Evolutionary conservation across 2,797 vertebrate species (phyloP), one percentile per base, ranked within the genome.

Genomic region (Argyrosomus regius): DNA sequence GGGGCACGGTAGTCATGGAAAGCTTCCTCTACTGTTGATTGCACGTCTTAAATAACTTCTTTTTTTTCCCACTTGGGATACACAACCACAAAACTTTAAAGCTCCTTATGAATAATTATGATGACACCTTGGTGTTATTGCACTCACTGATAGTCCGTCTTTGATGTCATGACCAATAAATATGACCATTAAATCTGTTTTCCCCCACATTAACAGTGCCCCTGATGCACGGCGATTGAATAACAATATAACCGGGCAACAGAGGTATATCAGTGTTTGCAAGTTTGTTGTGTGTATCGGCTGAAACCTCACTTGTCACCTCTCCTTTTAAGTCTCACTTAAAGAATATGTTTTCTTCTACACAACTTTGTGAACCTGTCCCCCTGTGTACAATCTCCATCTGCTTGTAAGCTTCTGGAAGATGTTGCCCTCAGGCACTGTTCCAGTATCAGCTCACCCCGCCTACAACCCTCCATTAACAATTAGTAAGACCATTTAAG

Each of bases 21-120:
- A 59, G 49, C 67, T 60, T 65, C 57, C 76, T 66, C 65, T 39
- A 39, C 58, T 80, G 39, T 50, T 77, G 68, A 85, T 75, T 81
- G 28, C 65, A 56, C 10, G 3, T 79, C 67, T 86, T 76, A 81
- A 87, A 89, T 43, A 50, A 68, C 12, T 17, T 79, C 8, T 39
- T 57, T 75, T 86, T 61, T 74, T 64, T 9, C 28, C 10, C 68
- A 63, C 54, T 57, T 69, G 50, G 43, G 67, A 80, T 66, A 82
- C 52, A 54, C 59, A 87, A 78, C 52, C 65, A 86, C 78, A 85
- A 87, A 89, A 82, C 75, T 85, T 90, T 83, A 91, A 72, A 73
- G 83, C 83, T 75, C 54, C 82, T 89, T 75, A 83, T 88, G 75
- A 88, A 86, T 91, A 90, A 92, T 86, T 88, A 83, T 64, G 67